These are phyloP conservation scores for Spheniscus mendiculus DNA, from an alignment of 2,113 vertebrate species.

Conservation along the genomic window DNA sequence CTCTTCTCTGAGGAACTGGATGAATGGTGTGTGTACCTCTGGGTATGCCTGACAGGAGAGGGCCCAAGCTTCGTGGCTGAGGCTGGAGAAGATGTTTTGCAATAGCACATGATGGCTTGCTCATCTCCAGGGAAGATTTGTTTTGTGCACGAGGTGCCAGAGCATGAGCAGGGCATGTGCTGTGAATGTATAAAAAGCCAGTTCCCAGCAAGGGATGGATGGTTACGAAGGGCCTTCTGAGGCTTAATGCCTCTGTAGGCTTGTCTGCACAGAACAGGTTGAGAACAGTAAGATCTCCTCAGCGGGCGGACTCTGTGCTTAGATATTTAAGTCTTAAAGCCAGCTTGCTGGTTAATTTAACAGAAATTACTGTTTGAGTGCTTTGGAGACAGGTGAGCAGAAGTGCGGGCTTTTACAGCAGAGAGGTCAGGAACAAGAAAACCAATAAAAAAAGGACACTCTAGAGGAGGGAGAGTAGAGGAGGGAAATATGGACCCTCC, in stretches of 20 bases:
- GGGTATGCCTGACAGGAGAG: not conserved
- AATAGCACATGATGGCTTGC: not conserved
- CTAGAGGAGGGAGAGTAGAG: not conserved
- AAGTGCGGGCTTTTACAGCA: not conserved
- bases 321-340: not conserved
- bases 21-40: not conserved
- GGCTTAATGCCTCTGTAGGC: not conserved
- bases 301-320: not conserved
- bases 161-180: not conserved
- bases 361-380: not conserved
- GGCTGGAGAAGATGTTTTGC: not conserved
- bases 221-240: not conserved
- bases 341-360: not conserved
- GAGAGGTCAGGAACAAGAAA: not conserved
- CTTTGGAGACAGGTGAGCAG: not conserved
- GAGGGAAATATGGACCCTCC: not conserved
- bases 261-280: not conserved
- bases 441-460: not conserved
- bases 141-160: not conserved
- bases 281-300: not conserved
- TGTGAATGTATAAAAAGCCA: not conserved
- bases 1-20: not conserved
- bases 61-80: not conserved
- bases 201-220: not conserved
- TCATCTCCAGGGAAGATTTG: not conserved